Conservation (phyloP, 2,797 vertebrate species). For the Lepus townsendii region DNA sequence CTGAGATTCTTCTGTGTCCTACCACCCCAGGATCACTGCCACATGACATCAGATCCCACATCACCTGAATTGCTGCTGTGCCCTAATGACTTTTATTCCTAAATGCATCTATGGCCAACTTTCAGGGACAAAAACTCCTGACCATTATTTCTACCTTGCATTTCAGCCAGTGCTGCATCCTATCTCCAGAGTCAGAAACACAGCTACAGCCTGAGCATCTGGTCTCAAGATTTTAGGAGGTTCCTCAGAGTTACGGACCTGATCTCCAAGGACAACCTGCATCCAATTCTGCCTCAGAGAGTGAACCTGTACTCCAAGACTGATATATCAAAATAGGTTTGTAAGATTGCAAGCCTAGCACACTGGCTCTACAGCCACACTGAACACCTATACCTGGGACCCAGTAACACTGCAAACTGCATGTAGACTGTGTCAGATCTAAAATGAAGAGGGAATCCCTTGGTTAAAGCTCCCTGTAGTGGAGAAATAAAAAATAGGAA, state of each 20-base stretch:
- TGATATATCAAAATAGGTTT: background rate
- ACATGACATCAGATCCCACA: no score
- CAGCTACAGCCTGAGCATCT: background rate
- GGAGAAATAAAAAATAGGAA: background rate
- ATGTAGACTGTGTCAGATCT: background rate
- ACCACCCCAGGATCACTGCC: background rate
- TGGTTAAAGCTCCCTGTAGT: background rate
- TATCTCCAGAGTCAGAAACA: background rate
- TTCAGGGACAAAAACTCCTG: background rate
- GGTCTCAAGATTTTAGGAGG: background rate
- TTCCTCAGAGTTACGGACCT: background rate
- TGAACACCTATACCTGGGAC: background rate
- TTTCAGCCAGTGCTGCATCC: background rate
- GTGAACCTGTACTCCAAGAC: background rate
- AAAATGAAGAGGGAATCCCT: background rate
- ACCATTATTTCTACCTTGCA: background rate
- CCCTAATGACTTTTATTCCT: background rate
- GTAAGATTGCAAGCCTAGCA: background rate
- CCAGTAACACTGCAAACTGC: no score
- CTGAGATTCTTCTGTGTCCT: background rate
- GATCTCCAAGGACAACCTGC: background rate
- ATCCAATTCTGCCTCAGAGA: background rate
- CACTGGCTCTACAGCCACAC: background rate
- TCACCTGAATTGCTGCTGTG: background rate
- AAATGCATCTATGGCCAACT: background rate